Conservation (phyloP, 2,888 invertebrate species). For the Cylindroiulus punctatus region DNA sequence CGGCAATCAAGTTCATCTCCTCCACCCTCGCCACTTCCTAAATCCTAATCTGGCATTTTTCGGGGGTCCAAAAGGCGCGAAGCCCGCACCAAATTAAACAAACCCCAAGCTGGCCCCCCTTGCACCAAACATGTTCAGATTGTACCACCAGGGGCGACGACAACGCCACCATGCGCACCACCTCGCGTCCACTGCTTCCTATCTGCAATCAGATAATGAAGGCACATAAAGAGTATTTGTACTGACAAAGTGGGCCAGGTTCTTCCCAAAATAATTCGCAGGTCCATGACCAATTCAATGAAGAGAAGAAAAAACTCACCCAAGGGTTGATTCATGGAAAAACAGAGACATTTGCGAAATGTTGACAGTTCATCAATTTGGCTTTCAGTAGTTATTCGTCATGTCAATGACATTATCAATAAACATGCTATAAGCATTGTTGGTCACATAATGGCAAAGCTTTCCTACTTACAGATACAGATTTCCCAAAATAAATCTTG, state of each 20-base stretch:
- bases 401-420: too few relatives aligned
- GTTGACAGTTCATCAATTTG: too few relatives aligned
- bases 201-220: neutral
- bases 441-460: too few relatives aligned
- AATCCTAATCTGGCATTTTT: constrained; percentile 34
- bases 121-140: neutral
- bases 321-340: too few relatives aligned
- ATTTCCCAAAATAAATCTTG: too few relatives aligned
- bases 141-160: constrained; percentile 30
- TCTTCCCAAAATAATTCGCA: neutral
- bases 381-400: too few relatives aligned
- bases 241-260: constrained; percentile 16
- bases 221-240: constrained; percentile 2
- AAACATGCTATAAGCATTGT: too few relatives aligned
- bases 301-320: neutral
- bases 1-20: constrained; percentile 14
- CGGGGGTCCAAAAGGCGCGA: constrained; percentile 33
- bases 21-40: constrained; percentile 13
- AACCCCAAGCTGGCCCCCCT: neutral
- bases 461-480: too few relatives aligned
- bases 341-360: too few relatives aligned
- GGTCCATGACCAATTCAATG: constrained; percentile 16
- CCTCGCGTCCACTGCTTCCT: neutral
- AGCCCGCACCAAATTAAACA: constrained; percentile 33
- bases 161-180: neutral